These are phyloP conservation scores for human DNA, from an alignment of 2,113 vertebrate species.

Conservation along the genomic window DNA sequence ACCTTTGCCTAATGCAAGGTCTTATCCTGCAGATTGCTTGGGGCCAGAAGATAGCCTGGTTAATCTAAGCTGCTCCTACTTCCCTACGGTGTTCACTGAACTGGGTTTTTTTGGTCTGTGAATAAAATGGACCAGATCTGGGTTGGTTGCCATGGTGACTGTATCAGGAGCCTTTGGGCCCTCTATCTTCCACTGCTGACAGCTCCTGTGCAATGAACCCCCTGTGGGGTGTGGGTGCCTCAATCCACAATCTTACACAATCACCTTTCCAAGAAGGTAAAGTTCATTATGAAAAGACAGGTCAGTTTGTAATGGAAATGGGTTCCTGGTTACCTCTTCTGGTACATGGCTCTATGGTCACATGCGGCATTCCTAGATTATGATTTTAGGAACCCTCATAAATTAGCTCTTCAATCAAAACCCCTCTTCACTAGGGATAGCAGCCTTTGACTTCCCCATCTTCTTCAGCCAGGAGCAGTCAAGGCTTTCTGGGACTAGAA, in stretches of 20 bases:
- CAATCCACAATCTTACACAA: conserved; percentile 32
- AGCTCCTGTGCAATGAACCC: conserved; percentile 38
- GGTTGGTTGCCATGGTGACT: conserved; percentile 77
- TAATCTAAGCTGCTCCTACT: conserved; percentile 73
- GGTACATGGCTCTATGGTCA: not conserved
- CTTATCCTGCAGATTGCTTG: conserved; percentile 77
- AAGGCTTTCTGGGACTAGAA: not conserved
- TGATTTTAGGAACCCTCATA: not conserved
- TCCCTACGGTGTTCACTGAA: conserved; percentile 77
- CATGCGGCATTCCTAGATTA: not conserved
- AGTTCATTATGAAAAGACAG: conserved; percentile 51
- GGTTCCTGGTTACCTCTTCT: not conserved
- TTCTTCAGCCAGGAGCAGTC: not conserved
- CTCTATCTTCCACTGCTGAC: conserved; percentile 64
- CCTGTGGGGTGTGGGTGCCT: conserved; percentile 55
- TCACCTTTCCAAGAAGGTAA: conserved; percentile 51
- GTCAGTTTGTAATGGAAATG: not conserved
- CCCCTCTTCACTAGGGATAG: not conserved
- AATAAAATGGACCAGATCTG: conserved; percentile 76
- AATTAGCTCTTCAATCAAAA: not conserved
- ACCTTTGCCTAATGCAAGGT: conserved; percentile 80
- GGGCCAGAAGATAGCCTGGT: conserved; percentile 77
- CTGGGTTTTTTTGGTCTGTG: conserved; percentile 73
- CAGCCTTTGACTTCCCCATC: not conserved
- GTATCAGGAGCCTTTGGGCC: conserved; percentile 71